Percentiles rank a stretch among this genome's conserved stretches.
phyloP scores from a whole-genome alignment of 2,797 vertebrate genomes.

The Tympanoctomys barrerae region DNA sequence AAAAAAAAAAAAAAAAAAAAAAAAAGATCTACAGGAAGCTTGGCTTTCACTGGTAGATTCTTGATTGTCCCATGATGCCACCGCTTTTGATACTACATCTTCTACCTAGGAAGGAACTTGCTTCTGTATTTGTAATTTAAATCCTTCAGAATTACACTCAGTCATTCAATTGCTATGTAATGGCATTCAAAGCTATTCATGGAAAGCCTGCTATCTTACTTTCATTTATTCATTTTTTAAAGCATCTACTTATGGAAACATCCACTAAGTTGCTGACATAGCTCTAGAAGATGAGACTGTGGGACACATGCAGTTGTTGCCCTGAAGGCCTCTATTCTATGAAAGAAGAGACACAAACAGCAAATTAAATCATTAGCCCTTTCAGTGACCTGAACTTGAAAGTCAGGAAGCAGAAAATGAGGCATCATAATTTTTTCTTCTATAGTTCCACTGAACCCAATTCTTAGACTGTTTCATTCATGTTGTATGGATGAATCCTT shows the following conservation, averaged over 20 bases:
- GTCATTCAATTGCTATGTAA: not conserved
- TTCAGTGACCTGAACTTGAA: not conserved
- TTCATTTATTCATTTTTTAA: not conserved
- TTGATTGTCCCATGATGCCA: not conserved
- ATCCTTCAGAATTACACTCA: not conserved
- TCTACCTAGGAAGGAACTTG: slow-evolving; percentile 12
- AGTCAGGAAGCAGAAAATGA: not conserved
- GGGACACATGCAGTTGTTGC: not conserved
- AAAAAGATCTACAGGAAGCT: not conserved
- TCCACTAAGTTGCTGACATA: not conserved
- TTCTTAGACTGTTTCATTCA: not conserved
- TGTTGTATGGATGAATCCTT: not conserved
- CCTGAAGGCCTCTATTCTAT: not conserved
- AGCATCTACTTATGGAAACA: not conserved
- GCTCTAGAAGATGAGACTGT: not conserved
- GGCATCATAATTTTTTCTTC: not conserved
- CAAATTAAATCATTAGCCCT: not conserved
- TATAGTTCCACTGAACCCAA: not conserved
- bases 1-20: too few species aligned
- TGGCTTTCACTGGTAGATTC: not conserved
- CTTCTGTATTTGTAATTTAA: slow-evolving; percentile 10
- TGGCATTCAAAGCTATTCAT: not conserved
- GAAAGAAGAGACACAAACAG: not conserved
- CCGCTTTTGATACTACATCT: not conserved
- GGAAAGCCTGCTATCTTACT: not conserved